Evolutionary conservation across 2,888 invertebrate genomes (phyloP).

Genomic region (Leptinotarsa peninsularis): DNA sequence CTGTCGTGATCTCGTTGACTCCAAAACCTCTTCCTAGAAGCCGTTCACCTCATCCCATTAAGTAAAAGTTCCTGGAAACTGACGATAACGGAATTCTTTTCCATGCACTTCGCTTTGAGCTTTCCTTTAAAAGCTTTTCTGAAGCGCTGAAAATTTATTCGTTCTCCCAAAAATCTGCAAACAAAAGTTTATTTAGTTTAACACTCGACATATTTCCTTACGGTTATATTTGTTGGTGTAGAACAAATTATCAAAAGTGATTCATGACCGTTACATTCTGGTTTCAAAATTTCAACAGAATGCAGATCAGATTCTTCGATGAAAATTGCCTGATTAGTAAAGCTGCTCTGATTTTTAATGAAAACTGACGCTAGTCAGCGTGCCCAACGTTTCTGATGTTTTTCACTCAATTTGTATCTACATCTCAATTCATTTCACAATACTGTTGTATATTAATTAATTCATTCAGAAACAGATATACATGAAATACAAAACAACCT

Average conservation of each 20-base stretch:
- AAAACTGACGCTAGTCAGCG: too few species aligned
- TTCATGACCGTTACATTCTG: too few species aligned
- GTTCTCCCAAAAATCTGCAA: conserved; percentile 46
- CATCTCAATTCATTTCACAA: too few species aligned
- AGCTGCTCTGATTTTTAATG: too few species aligned
- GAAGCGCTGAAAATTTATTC: conserved; percentile 50
- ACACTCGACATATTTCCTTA: conserved; percentile 39
- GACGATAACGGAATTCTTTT: conserved; percentile 60
- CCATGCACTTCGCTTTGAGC: conserved; percentile 54
- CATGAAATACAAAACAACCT: too few species aligned
- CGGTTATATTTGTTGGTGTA: conserved; percentile 9
- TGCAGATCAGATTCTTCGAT: too few species aligned
- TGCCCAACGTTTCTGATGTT: too few species aligned
- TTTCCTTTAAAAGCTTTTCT: conserved; percentile 56
- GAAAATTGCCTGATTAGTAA: too few species aligned
- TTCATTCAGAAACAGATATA: too few species aligned
- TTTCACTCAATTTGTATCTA: too few species aligned
- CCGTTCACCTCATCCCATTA: conserved; percentile 42
- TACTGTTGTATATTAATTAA: too few species aligned
- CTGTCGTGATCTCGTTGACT: conserved; percentile 26
- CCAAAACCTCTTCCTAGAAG: conserved; percentile 30
- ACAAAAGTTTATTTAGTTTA: conserved; percentile 46
- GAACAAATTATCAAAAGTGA: not conserved
- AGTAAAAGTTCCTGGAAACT: conserved; percentile 54
- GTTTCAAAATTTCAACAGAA: too few species aligned